Base-by-base conservation (phyloP, 2,113 vertebrate genomes). In the Oenanthe oenanthe region DNA sequence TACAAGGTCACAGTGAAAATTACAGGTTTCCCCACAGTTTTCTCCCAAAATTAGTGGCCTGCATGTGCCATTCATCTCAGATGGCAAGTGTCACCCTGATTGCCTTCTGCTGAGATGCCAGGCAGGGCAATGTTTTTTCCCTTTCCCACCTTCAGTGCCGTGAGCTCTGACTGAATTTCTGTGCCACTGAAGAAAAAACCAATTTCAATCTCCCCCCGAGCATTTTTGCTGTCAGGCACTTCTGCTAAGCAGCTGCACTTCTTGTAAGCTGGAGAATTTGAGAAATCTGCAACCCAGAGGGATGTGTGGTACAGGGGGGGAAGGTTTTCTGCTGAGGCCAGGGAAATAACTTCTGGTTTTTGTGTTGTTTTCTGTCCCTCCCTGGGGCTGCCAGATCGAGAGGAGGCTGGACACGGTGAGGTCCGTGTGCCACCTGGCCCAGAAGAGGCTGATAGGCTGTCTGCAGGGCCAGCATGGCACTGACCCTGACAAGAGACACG, bases 401-500 rank as follows among this genome's bases (percentile, higher is more conserved):
- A 98, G 99, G 38, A 98, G 99, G 26, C 98, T 99, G 96, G 99
- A 99, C 96, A 78, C 97, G 6, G 99, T 99, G 95, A 98, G 99
- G 8, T 98, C 98, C 5, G 98, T 99, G 91, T 99, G 98, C 85
- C 99, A 99, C 96, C 99, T 99, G 89, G 98, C 99, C 10, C 99
- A 99, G 97, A 99, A 99, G 97, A 98, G 98, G 74, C 98, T 99
- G 82, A 96, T 98, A 13, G 97, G 98, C 0, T 99, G 99, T 94
- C 98, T 99, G 66, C 99, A 99, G 96, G 99, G 99, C 81, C 99
- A 99, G 95, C 98, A 99, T 38, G 98, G 99, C n/a, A 98, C 98
- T 0, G 99, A 99, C 5, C 96, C 98, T 0, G 99, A 99, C 63
- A 99, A 99, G 97, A 99, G 99, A 98, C 99, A 99, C 2, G 99